Evolutionary conservation across 2,888 invertebrate genomes (phyloP), one percentile per base, ranked within the genome.

Genomic region (Opisthograptis luteolata): DNA sequence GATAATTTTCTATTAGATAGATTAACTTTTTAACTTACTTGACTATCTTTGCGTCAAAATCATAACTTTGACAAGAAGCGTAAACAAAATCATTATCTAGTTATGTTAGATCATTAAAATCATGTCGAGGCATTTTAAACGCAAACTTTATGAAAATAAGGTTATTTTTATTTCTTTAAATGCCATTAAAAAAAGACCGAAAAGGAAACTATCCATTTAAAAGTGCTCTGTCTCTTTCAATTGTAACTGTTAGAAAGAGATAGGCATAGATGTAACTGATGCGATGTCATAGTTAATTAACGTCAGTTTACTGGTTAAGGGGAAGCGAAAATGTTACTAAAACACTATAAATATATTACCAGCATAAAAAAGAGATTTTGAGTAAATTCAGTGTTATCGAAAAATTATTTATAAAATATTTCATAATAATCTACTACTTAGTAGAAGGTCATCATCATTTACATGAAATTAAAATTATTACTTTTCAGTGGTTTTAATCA

Each of bases 241-340:
- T 60, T 64, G 51, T 40, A 37, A 34, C 54, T 19, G 13, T 34
- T 56, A 61, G 71, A 75, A 56, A 68, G 68, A 69, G 80, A 82
- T 44, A 56, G 69, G 48, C 44, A 61, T 60, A 68, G 54, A 60
- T 62, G 71, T 79, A 79, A 84, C 75, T 83, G 79, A 84, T 84
- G 80, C 71, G 70, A 67, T 78, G 84, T 84, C 84, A 80, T 76
- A 81, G 70, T 77, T 83, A 85, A 87, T 86, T 84, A 85, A 74
- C 68, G 76, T 84, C 73, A 75, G 70, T 37, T 69, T 70, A 60
- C 58, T 46, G n/a, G 55, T 84, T 83, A 85, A 85, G 82, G 77
- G 24, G 66, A 72, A 66, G 77, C 8, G 1, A 12, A 9, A n/a
- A n/a, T 12, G 25, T 9, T 8, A 17, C 5, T 12, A 24, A 19